Percentiles rank a stretch among this genome's conserved stretches.
phyloP scores from a whole-genome alignment of 2,113 vertebrate species.

The Coptodon rendalli region DNA sequence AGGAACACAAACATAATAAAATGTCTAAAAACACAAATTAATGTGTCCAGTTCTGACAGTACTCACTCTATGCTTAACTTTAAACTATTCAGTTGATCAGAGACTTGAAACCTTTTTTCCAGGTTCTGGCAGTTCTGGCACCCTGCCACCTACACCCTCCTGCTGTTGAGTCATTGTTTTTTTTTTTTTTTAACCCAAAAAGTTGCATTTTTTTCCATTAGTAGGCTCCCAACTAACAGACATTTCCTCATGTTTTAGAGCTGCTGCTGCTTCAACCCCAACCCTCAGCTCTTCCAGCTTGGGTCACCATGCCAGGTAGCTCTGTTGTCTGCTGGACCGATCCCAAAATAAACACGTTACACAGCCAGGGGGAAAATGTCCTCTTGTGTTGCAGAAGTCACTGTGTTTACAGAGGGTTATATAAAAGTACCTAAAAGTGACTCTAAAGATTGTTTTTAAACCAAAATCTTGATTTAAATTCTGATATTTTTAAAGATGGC shows the following conservation, averaged over 20 bases:
- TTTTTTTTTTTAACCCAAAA: not conserved
- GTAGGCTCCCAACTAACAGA: slow-evolving; percentile 47
- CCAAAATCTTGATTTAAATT: not conserved
- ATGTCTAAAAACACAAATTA: not conserved
- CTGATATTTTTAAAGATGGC: not conserved
- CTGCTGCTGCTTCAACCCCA: slow-evolving; percentile 40
- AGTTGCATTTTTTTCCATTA: slow-evolving; percentile 55
- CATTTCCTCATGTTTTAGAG: slow-evolving; percentile 62
- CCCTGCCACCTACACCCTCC: slow-evolving; percentile 12
- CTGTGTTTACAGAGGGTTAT: not conserved
- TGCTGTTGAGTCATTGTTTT: not conserved
- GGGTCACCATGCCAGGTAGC: slow-evolving; percentile 46
- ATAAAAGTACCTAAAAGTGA: slow-evolving; percentile 33
- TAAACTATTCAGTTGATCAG: not conserved
- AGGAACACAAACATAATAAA: not conserved
- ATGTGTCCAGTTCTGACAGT: not conserved
- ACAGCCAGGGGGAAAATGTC: slow-evolving; percentile 51
- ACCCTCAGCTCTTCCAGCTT: slow-evolving; percentile 46
- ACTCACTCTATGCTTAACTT: not conserved
- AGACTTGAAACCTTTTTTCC: not conserved
- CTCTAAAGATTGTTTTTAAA: not conserved
- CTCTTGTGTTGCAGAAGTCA: slow-evolving; percentile 32
- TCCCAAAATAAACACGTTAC: slow-evolving; percentile 64
- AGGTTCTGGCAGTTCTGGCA: not conserved
- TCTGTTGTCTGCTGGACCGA: slow-evolving; percentile 61